Evolutionary conservation across 2,797 vertebrate species (phyloP).

Genomic region (Fratercula arctica): DNA sequence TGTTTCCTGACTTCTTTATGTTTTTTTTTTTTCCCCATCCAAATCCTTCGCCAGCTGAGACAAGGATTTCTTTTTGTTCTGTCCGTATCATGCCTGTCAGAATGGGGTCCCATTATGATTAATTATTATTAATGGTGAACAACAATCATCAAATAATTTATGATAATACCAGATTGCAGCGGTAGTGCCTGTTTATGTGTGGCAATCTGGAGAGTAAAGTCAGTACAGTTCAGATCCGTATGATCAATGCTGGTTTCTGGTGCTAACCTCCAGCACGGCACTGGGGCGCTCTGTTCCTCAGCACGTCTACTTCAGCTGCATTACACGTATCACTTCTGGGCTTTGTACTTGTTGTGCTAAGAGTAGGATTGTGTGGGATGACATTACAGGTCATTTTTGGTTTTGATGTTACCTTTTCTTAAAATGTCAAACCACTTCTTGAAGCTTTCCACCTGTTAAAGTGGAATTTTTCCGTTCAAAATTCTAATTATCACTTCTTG

Average conservation of each 20-base stretch:
- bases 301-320: neutral
- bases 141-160: neutral
- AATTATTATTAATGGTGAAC: neutral
- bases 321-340: accelerated
- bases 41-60: neutral
- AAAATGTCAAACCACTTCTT: neutral
- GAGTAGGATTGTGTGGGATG: neutral
- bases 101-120: neutral
- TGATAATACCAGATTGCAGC: neutral
- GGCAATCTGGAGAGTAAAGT: neutral
- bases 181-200: neutral
- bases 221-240: accelerated
- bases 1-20: neutral
- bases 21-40: neutral
- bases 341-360: neutral
- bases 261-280: neutral
- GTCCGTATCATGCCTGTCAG: neutral
- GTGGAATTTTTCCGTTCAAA: neutral
- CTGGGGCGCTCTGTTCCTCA: accelerated
- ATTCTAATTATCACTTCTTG: neutral
- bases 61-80: neutral
- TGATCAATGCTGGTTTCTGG: neutral
- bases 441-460: neutral
- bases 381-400: neutral
- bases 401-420: neutral